Evolutionary conservation across 2,888 invertebrate genomes (phyloP), one percentile per base, ranked within the genome.

Genomic region (Synanthedon formicaeformis): DNA sequence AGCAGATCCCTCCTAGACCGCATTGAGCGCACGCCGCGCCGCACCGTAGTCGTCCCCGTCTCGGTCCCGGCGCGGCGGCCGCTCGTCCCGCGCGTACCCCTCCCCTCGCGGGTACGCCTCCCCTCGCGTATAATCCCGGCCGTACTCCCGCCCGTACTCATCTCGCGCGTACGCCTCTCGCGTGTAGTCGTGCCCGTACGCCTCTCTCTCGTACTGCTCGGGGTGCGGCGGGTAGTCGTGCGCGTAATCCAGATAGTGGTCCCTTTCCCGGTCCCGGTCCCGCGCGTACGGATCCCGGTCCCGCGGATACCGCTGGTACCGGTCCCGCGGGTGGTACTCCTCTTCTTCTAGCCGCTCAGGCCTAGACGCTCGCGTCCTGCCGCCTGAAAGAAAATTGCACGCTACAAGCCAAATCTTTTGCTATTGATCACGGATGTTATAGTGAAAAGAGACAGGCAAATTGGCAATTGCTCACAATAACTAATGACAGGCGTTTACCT

Each of bases 21-120:
- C 93, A 83, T 93, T 93, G 67, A 92, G 90, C 65, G 92, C 91
- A 70, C 93, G 89, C 57, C 92, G 89, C 65, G 92, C 91, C 48
- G 91, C 88, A 58, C 90, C 90, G 78, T 91, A 89, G 66, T 89
- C 89, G 65, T 89, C 89, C 55, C 83, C 78, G 54, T 80, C 81
- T 48, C 81, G 77, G 53, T 83, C 75, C 68, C 88, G 75, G 73
- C 75, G 60, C 75, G 77, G 55, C 68, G 66, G 55, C 83, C 78
- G 60, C 76, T 74, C 54, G 68, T 76, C 55, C 65, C 81, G 65
- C 73, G 67, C 67, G 70, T 69, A 78, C 34, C 84, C 82, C 64
- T 89, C 71, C 65, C 81, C 87, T 53, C 86, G 81, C 60, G 69
- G 62, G 56, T 63, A 61, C 13, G 59, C 63, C 52, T 65, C 65